Conservation (phyloP, 2,797 vertebrate species). For the Sciurus vulgaris region DNA sequence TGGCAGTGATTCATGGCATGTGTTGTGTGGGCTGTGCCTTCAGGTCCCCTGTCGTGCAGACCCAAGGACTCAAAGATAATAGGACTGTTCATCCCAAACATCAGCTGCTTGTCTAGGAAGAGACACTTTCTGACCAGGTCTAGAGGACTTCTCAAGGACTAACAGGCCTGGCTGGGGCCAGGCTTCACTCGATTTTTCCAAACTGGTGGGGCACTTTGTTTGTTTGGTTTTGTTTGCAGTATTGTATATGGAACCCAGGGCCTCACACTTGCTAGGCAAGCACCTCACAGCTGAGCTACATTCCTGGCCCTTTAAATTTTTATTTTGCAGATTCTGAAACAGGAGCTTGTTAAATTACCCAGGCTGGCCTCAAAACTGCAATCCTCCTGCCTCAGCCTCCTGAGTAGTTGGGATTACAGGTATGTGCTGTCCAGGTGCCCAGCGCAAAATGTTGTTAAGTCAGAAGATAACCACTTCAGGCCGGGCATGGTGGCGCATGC, state of each 20-base stretch:
- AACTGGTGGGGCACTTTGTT: neutral
- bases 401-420: neutral
- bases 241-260: neutral
- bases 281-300: neutral
- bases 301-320: neutral
- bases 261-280: neutral
- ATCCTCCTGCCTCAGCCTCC: neutral
- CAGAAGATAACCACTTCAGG: neutral
- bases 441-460: neutral
- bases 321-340: neutral
- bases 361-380: neutral
- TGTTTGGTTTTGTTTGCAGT: neutral
- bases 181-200: constrained; percentile 31
- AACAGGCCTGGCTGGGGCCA: neutral
- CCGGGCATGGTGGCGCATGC: no score
- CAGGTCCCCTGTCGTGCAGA: neutral
- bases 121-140: neutral
- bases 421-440: neutral
- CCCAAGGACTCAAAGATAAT: constrained; percentile 1
- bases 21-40: neutral
- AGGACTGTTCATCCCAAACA: neutral
- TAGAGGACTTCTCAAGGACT: neutral
- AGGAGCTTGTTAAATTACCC: neutral
- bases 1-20: neutral
- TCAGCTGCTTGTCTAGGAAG: constrained; percentile 40